Conservation (phyloP, 2,888 invertebrate genomes). For the Drosophila austrosaltans region DNA sequence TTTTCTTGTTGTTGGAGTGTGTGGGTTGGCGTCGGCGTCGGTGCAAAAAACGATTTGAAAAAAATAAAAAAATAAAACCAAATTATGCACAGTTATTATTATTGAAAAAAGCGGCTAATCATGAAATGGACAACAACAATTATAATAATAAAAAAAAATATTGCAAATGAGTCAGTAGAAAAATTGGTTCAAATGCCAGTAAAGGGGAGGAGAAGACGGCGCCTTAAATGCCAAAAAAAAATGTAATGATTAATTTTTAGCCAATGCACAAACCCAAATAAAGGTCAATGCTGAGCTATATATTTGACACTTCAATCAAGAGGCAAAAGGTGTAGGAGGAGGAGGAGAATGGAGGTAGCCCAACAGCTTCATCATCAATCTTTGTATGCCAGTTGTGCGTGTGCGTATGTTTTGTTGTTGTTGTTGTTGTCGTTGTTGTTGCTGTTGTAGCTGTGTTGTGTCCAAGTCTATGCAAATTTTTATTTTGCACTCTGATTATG, state of each 20-base stretch:
- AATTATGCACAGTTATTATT: constrained; percentile 59
- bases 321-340: background rate
- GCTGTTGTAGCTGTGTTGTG: constrained; percentile 30
- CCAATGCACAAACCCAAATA: constrained; percentile 52
- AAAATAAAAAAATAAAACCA: constrained; percentile 14
- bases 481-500: constrained; percentile 41
- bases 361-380: constrained; percentile 63
- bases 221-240: constrained; percentile 15
- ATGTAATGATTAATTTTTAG: constrained; percentile 37
- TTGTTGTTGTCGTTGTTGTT: background rate
- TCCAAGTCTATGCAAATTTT: constrained; percentile 51
- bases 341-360: background rate
- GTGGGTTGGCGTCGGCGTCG: constrained; percentile 28
- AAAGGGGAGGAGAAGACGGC: constrained; percentile 20
- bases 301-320: constrained; percentile 59
- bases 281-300: constrained; percentile 66
- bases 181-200: constrained; percentile 63
- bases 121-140: constrained; percentile 38
- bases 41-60: constrained; percentile 1
- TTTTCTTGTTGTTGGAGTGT: background rate
- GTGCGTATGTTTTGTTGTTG: constrained; percentile 11
- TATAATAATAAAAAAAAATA: constrained; percentile 43
- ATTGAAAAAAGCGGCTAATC: constrained; percentile 58
- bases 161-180: constrained; percentile 65
- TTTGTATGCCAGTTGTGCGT: constrained; percentile 35